Evolutionary conservation across 2,113 vertebrate species (phyloP), one percentile per base, ranked within the genome.

Genomic region (Nicator chloris): DNA sequence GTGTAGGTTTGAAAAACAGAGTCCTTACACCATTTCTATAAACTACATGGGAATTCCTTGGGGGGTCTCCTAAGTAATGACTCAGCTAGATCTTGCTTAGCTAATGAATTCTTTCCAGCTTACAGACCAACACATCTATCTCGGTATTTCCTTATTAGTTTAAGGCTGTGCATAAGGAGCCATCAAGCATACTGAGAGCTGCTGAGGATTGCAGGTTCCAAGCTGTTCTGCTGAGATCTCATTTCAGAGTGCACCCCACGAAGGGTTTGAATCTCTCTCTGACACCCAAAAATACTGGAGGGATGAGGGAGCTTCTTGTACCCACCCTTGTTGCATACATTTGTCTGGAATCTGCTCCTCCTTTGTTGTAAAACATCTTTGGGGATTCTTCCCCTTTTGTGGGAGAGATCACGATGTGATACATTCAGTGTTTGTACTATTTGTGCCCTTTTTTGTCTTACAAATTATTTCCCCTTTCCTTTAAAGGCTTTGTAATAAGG

Each of bases 401-500:
- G 35, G 33, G 24, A 73, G 54, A 88, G 21, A 70, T 9, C 12
- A 44, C 27, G 44, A 27, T 33, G 22, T 1, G 20, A 56, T 66
- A 20, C 10, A 31, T 47, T 86, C 22, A 17, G 21, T 56, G 24
- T 80, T 77, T 71, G 31, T 64, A 57, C 11, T 88, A 33, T 47
- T 50, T 2, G 1, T 40, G 24, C 19, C 33, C 8, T 40, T 88
- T 90, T 17, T 71, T 86, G 27, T 8, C 49, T 70, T 66, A 57
- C 18, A 69, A 78, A 78, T 73, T 2, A 72, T 89, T 88, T 76
- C 11, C 23, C 19, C 12, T 81, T 94, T 90, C 33, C 68, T 95
- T 96, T 84, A 94, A 91, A 89, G 80, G 45, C 27, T 86, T 96
- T 91, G 45, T 91, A 96, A 93, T 82, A 90, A 94, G 68, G 77